phyloP scores from a whole-genome alignment of 2,113 vertebrate genomes.

The Thalassoma bifasciatum region DNA sequence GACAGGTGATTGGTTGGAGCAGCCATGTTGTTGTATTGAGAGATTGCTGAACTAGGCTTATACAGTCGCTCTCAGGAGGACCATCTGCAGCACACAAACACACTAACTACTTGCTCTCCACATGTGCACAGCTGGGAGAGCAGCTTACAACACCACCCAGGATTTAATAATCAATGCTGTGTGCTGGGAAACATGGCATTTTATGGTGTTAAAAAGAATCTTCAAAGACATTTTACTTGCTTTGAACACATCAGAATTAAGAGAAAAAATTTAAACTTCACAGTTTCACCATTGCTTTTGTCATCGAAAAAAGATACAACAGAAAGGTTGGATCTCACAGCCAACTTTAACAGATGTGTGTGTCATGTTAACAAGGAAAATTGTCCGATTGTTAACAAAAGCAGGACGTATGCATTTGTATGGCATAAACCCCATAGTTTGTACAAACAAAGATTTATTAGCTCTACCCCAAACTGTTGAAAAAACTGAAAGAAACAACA shows the following conservation, averaged over 20 bases:
- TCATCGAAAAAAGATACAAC: slow-evolving; percentile 15
- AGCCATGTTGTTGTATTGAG: slow-evolving; percentile 42
- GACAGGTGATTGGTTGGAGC: slow-evolving; percentile 57
- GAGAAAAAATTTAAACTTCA: slow-evolving; percentile 3
- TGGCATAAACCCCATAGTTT: slow-evolving; percentile 12
- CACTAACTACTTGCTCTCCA: slow-evolving; percentile 32
- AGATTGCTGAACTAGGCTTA: slow-evolving; percentile 34
- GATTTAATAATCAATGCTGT: slow-evolving; percentile 30
- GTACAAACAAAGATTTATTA: slow-evolving; percentile 28
- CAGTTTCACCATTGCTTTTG: neutral
- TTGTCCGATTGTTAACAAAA: slow-evolving; percentile 61
- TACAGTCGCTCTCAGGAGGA: slow-evolving; percentile 36
- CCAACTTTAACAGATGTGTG: slow-evolving; percentile 46
- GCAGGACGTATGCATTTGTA: slow-evolving; percentile 56
- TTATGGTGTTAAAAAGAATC: slow-evolving; percentile 13
- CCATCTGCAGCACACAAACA: slow-evolving; percentile 30
- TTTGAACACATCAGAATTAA: neutral
- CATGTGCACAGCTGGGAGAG: slow-evolving; percentile 12
- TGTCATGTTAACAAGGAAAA: slow-evolving; percentile 45
- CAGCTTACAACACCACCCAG: neutral
- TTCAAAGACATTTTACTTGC: neutral
- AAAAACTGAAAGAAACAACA: neutral
- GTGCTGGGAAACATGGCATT: slow-evolving; percentile 12
- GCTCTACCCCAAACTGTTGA: neutral
- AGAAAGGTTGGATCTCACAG: slow-evolving; percentile 20